phyloP scores from a whole-genome alignment of 2,888 invertebrate genomes.

The Tridacna crocea region DNA sequence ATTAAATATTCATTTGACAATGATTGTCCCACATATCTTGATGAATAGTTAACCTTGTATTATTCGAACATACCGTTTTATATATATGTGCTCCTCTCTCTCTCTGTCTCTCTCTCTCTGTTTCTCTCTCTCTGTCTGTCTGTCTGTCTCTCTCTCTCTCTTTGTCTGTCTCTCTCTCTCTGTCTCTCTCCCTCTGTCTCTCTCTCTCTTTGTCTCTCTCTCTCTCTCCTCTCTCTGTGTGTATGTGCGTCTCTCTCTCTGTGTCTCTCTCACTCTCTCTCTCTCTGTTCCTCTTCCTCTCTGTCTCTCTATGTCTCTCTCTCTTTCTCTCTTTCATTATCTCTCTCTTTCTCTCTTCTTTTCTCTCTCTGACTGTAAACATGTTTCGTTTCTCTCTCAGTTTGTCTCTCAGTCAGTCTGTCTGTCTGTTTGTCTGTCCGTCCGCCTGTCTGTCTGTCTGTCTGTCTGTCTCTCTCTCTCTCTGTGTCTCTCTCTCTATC shows the following conservation, averaged over 20 bases:
- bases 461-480: constrained; percentile 1
- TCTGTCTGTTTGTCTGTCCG: no score
- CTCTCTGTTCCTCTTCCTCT: constrained; percentile 1
- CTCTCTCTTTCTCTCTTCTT: constrained; percentile 28
- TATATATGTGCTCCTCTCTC: background rate
- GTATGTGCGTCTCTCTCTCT: constrained; percentile 3
- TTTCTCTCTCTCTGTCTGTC: background rate
- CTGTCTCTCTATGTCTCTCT: no score
- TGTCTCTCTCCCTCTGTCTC: constrained; percentile 21
- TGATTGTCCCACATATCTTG: no score
- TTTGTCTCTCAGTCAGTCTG: constrained; percentile 25
- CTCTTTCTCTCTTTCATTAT: constrained; percentile 13
- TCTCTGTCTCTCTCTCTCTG: background rate
- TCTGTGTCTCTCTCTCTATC: constrained; percentile 4
- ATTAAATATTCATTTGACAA: no score
- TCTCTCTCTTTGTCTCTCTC: constrained; percentile 29
- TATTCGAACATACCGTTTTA: no score
- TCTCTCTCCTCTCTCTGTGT: background rate
- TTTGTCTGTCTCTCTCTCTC: constrained; percentile 7
- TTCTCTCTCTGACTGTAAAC: constrained; percentile 6
- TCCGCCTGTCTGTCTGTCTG: no score
- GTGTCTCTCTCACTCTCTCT: constrained; percentile 15
- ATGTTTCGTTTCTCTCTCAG: constrained; percentile 13
- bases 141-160: constrained; percentile 10
- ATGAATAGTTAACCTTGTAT: no score